These are phyloP conservation scores for Struthidea cinerea DNA, from an alignment of 2,113 vertebrate species.

Conservation along the genomic window DNA sequence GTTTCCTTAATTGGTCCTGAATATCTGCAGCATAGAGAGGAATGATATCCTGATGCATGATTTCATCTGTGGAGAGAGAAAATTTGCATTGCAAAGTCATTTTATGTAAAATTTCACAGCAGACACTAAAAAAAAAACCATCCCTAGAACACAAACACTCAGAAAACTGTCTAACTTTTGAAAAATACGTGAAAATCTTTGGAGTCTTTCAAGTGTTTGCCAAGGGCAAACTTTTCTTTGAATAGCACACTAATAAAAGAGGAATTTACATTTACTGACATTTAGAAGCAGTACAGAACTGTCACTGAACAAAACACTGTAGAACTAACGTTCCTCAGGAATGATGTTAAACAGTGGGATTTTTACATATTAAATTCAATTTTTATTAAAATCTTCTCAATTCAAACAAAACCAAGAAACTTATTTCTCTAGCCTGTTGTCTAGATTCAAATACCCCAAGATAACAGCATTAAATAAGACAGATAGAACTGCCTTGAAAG, in stretches of 20 bases:
- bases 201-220: neutral
- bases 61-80: conserved; percentile 76
- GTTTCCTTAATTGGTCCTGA: conserved; percentile 86
- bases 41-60: conserved; percentile 92
- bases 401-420: neutral
- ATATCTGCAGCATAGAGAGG: conserved; percentile 89
- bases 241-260: neutral
- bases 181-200: neutral
- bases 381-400: neutral
- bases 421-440: neutral
- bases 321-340: neutral
- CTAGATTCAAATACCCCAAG: neutral
- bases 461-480: neutral
- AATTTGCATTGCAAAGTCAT: neutral
- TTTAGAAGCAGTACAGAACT: neutral
- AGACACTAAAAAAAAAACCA: neutral
- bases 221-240: neutral
- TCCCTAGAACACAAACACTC: neutral
- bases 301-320: neutral
- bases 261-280: neutral
- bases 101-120: neutral
- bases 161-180: neutral
- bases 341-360: neutral
- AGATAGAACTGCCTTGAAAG: neutral
- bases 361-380: neutral